phyloP scores from a whole-genome alignment of 2,113 vertebrate species.

The Dolichotis patagonum region DNA sequence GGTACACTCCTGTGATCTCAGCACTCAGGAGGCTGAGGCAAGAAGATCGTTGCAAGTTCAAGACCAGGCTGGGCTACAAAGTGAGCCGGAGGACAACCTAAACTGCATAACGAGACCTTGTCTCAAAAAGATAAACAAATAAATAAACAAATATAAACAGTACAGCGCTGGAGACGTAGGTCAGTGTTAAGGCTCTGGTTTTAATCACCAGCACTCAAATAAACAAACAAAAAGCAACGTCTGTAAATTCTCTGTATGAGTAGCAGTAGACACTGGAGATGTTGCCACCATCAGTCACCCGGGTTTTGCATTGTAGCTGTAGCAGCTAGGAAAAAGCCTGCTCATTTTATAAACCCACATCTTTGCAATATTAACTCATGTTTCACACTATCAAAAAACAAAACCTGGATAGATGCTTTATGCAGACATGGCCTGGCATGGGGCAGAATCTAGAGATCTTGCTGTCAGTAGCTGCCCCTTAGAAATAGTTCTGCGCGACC shows the following conservation, averaged over 20 bases:
- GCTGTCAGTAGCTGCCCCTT: background rate
- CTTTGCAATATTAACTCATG: conserved; percentile 9
- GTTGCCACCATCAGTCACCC: background rate
- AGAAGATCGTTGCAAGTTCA: too few relatives aligned
- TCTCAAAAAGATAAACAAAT: background rate
- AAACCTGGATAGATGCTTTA: background rate
- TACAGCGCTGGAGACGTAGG: background rate
- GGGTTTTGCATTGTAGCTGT: background rate
- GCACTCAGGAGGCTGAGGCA: too few relatives aligned
- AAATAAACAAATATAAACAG: background rate
- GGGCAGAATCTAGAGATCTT: background rate
- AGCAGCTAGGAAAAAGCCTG: background rate
- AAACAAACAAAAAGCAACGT: background rate
- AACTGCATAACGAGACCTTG: background rate
- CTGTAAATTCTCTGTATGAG: background rate
- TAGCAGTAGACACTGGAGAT: background rate
- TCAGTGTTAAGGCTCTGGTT: background rate
- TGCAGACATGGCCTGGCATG: background rate
- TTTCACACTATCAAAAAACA: background rate
- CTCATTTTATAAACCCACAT: background rate
- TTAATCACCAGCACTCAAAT: background rate
- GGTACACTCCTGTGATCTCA: too few relatives aligned
- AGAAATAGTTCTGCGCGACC: background rate
- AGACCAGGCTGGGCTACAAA: too few relatives aligned
- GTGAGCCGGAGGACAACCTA: too few relatives aligned